Percentiles rank a stretch among this genome's conserved stretches.
phyloP scores from a whole-genome alignment of 2,888 invertebrate species.

The Agapostemon virescens region DNA sequence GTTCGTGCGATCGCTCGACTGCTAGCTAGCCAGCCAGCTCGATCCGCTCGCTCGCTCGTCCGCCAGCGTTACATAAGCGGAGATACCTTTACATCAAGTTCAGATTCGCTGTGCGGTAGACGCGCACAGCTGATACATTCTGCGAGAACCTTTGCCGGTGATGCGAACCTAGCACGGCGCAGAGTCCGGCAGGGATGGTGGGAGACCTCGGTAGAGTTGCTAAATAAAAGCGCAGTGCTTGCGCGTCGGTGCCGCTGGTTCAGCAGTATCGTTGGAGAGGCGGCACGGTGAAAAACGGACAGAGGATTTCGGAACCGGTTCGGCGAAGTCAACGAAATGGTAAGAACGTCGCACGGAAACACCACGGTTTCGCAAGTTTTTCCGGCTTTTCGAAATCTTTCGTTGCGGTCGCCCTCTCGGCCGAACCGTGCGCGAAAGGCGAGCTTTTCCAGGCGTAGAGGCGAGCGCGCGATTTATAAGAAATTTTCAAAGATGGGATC shows the following conservation, averaged over 20 bases:
- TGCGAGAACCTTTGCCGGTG: background rate
- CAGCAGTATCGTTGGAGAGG: background rate
- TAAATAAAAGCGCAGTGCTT: conserved; percentile 36
- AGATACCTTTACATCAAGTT: conserved; percentile 29
- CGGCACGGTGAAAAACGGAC: background rate
- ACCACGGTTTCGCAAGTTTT: background rate
- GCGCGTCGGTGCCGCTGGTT: background rate
- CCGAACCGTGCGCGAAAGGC: background rate
- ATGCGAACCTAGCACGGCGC: conserved; percentile 27
- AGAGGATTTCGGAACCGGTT: background rate
- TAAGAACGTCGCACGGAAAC: conserved; percentile 26
- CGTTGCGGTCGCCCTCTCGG: background rate
- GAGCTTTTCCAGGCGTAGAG: background rate
- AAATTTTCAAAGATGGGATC: background rate
- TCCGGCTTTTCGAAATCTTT: background rate
- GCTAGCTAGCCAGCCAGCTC: too few relatives aligned
- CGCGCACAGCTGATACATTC: conserved; percentile 8
- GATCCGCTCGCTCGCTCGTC: background rate
- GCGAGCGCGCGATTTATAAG: background rate
- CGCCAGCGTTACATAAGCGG: conserved; percentile 31
- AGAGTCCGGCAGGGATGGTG: conserved; percentile 38
- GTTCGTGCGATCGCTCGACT: too few relatives aligned
- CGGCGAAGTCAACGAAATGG: conserved; percentile 27
- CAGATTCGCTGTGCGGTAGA: conserved; percentile 15
- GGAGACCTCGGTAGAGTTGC: conserved; percentile 44